Percentiles rank a stretch among this genome's conserved stretches.
phyloP scores from a whole-genome alignment of 2,797 vertebrate genomes.

The Brachyrhaphis roseni region DNA sequence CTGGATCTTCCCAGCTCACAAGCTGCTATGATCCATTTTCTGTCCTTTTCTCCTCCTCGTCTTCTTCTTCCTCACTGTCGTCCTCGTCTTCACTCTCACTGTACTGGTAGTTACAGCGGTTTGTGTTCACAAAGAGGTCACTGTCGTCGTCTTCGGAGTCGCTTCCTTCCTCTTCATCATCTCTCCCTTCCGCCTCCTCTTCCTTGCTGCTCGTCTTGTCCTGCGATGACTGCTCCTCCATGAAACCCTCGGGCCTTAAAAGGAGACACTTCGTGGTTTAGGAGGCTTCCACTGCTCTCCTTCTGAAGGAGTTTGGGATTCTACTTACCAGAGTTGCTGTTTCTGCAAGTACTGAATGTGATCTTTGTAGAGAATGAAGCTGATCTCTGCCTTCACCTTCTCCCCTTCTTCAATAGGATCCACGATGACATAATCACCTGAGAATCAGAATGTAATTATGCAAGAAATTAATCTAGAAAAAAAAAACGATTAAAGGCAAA shows the following conservation, averaged over 20 bases:
- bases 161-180: constrained; percentile 57
- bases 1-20: constrained; percentile 19
- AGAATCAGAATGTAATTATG: neutral
- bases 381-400: constrained; percentile 94
- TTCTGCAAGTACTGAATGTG: constrained; percentile 87
- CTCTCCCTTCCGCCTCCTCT: constrained; percentile 56
- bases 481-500: neutral
- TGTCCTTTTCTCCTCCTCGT: constrained; percentile 45
- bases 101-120: constrained; percentile 84
- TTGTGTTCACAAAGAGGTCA: constrained; percentile 93
- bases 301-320: neutral
- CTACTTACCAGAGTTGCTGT: constrained; percentile 84
- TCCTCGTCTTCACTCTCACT: constrained; percentile 83
- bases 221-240: constrained; percentile 43
- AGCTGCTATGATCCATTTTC: constrained; percentile 28
- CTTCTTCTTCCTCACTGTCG: constrained; percentile 33
- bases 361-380: constrained; percentile 89
- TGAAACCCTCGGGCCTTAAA: constrained; percentile 84
- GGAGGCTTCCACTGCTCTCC: neutral
- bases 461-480: neutral
- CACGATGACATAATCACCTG: constrained; percentile 90
- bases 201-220: constrained; percentile 48
- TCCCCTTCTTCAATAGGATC: constrained; percentile 94
- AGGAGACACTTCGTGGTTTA: neutral
- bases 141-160: constrained; percentile 85